These are phyloP conservation scores for Mercenaria mercenaria DNA, from an alignment of 1,140 invertebrate genomes.

Conservation along the genomic window DNA sequence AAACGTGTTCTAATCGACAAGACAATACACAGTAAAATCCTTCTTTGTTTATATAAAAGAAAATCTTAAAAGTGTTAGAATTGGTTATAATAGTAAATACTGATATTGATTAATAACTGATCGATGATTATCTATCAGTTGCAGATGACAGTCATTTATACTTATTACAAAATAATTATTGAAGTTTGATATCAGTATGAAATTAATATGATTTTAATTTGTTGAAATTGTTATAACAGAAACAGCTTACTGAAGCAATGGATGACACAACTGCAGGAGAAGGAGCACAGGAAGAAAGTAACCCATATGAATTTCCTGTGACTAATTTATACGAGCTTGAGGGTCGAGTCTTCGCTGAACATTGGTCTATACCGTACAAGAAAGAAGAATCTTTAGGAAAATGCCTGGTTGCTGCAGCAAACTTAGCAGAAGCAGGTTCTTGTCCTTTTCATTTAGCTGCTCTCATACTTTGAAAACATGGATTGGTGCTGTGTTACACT, in stretches of 20 bases:
- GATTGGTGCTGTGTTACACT: background rate
- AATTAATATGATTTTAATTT: too few relatives aligned
- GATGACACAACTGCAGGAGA: conserved; percentile 20
- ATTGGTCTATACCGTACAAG: conserved; percentile 88
- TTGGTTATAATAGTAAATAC: too few relatives aligned
- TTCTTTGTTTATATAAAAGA: too few relatives aligned
- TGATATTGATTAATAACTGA: too few relatives aligned
- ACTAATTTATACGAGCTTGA: conserved; percentile 88
- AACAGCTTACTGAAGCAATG: conserved; percentile 48
- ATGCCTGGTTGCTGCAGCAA: conserved; percentile 87
- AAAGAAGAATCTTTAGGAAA: conserved; percentile 88
- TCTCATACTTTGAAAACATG: background rate
- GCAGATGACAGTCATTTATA: too few relatives aligned
- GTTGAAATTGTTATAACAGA: too few relatives aligned
- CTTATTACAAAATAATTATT: too few relatives aligned
- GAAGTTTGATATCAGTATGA: too few relatives aligned
- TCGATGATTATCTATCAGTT: too few relatives aligned
- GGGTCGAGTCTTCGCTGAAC: conserved; percentile 87
- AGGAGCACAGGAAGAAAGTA: conserved; percentile 75
- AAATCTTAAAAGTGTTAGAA: too few relatives aligned
- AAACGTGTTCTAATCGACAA: too few relatives aligned
- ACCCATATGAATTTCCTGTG: conserved; percentile 86
- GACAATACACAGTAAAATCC: too few relatives aligned
- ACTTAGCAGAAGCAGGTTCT: conserved; percentile 85
- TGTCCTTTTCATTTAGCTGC: background rate